These are phyloP conservation scores for Odontophorus gujanensis DNA, from an alignment of 2,113 vertebrate genomes.

Conservation along the genomic window DNA sequence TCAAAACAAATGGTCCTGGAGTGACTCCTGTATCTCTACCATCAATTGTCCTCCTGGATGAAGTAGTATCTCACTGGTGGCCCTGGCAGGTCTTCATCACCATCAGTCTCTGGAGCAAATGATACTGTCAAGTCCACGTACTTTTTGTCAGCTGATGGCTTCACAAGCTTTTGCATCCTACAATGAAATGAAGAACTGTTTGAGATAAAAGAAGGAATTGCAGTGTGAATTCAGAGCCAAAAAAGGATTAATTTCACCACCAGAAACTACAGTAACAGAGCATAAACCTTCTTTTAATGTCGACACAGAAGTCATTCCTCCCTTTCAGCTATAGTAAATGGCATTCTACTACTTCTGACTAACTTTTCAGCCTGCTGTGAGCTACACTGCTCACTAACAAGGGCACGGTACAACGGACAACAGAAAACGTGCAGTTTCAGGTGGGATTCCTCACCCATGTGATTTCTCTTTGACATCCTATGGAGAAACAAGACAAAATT, in stretches of 20 bases:
- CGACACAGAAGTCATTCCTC: background rate
- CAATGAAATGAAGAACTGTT: slow-evolving; percentile 33
- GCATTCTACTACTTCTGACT: background rate
- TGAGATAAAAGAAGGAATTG: background rate
- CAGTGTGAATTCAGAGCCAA: background rate
- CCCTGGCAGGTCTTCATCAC: slow-evolving; percentile 94
- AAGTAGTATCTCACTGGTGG: slow-evolving; percentile 97
- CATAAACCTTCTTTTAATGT: background rate
- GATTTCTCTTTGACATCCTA: background rate
- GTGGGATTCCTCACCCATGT: background rate
- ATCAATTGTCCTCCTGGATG: slow-evolving; percentile 78
- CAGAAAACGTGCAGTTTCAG: rapidly evolving
- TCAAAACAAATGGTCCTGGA: slow-evolving; percentile 57
- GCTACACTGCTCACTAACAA: background rate
- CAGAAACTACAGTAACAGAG: background rate
- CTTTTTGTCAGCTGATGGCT: slow-evolving; percentile 89
- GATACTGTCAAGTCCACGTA: slow-evolving; percentile 98
- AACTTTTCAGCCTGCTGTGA: background rate
- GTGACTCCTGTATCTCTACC: slow-evolving; percentile 52
- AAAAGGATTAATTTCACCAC: background rate
- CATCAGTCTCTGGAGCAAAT: slow-evolving; percentile 91
- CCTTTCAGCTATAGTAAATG: background rate
- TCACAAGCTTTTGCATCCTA: slow-evolving; percentile 99
- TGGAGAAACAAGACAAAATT: background rate
- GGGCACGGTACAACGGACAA: background rate